phyloP scores from a whole-genome alignment of 2,888 invertebrate genomes.

The Lepidocyrtinus sp. region DNA sequence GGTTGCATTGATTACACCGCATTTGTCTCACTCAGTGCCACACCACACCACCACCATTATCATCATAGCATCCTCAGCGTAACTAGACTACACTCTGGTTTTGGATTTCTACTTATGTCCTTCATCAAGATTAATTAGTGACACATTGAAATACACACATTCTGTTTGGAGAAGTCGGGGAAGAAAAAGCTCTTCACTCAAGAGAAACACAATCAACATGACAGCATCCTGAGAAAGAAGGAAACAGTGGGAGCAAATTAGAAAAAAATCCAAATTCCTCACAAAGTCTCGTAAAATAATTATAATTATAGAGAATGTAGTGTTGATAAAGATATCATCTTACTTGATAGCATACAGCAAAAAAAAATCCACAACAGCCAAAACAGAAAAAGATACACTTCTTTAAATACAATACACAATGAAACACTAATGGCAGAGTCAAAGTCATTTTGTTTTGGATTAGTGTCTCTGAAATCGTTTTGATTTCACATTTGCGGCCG shows the following conservation, averaged over 20 bases:
- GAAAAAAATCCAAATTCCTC: constrained; percentile 22
- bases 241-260: constrained; percentile 20
- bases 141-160: constrained; percentile 59
- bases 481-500: constrained; percentile 60
- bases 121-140: constrained; percentile 60
- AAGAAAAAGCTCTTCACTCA: no score
- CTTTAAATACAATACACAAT: constrained; percentile 9
- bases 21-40: neutral
- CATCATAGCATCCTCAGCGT: constrained; percentile 35
- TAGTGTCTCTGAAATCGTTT: constrained; percentile 53
- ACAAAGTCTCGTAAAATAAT: neutral
- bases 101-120: constrained; percentile 57
- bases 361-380: neutral
- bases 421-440: constrained; percentile 18
- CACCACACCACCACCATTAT: constrained; percentile 28
- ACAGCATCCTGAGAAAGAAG: constrained; percentile 36
- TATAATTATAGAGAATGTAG: neutral
- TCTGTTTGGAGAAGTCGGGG: constrained; percentile 16
- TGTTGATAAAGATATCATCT: constrained; percentile 39
- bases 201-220: constrained; percentile 42
- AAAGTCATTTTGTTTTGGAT: constrained; percentile 7
- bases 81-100: constrained; percentile 46
- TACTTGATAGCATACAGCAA: neutral
- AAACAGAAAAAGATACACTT: constrained; percentile 3
- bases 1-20: constrained; percentile 33